These are phyloP conservation scores for Petroica traversi DNA, from an alignment of 2,113 vertebrate genomes.

Conservation along the genomic window DNA sequence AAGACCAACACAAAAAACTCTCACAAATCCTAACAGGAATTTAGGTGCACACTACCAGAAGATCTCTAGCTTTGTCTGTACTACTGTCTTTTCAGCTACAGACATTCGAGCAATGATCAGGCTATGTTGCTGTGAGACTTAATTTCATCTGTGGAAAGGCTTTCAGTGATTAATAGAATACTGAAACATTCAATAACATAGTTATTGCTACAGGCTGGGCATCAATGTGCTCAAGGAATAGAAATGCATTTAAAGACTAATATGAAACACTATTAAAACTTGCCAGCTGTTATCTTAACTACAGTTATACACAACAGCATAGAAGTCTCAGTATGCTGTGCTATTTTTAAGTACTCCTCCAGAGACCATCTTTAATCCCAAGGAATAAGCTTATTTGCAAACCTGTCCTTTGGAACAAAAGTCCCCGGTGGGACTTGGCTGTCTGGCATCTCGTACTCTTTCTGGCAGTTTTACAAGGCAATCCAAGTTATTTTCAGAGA, in stretches of 20 bases:
- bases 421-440: background rate
- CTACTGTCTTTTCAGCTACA: background rate
- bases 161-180: background rate
- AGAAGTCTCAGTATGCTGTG: background rate
- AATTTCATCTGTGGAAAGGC: background rate
- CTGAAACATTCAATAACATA: background rate
- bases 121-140: background rate
- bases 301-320: background rate
- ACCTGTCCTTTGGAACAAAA: background rate
- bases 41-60: background rate
- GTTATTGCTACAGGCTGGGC: background rate
- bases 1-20: background rate
- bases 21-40: background rate
- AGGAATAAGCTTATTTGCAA: constrained; percentile 10
- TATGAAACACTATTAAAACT: background rate
- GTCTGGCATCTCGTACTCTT: background rate
- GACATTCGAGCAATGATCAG: background rate
- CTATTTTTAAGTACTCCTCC: background rate
- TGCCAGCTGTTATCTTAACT: background rate
- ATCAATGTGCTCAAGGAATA: background rate
- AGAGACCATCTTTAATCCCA: background rate
- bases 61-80: background rate
- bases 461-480: background rate
- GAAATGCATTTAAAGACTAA: background rate
- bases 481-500: background rate